Conservation (phyloP, 2,797 vertebrate genomes). For the Intellagama lesueurii region DNA sequence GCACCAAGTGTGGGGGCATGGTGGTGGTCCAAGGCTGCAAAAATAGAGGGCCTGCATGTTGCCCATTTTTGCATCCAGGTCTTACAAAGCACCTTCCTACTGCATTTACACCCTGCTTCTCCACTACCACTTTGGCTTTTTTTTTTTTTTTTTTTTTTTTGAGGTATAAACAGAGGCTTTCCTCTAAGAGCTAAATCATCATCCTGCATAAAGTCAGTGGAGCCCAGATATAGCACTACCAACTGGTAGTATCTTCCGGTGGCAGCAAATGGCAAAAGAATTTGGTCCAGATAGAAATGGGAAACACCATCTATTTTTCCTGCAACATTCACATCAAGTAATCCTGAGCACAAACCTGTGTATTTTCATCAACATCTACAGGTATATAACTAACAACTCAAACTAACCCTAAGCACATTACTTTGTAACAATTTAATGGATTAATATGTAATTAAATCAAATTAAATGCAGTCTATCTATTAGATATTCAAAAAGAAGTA, state of each 20-base stretch:
- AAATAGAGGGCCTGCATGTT: no score
- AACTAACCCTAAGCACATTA: neutral
- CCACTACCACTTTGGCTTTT: neutral
- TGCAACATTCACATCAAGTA: neutral
- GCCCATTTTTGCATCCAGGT: neutral
- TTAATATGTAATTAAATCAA: neutral
- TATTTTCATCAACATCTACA: slow-evolving; percentile 8
- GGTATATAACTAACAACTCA: slow-evolving; percentile 10
- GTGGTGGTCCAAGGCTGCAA: no score
- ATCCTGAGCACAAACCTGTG: neutral
- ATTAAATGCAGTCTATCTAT: no score
- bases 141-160: no score
- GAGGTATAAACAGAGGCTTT: neutral
- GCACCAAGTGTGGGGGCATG: no score
- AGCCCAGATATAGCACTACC: no score
- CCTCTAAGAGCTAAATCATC: neutral
- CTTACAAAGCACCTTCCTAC: neutral
- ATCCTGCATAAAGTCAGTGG: neutral
- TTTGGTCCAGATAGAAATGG: neutral
- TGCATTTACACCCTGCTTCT: neutral
- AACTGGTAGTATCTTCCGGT: neutral
- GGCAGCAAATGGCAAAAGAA: neutral
- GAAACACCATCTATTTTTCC: neutral
- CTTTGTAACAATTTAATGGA: neutral
- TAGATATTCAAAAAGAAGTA: neutral